A percentile compares a stretch with the other conserved stretches of the same genome.
Conservation (phyloP, 1,140 invertebrate genomes). For the Oscheius sp. region DNA sequence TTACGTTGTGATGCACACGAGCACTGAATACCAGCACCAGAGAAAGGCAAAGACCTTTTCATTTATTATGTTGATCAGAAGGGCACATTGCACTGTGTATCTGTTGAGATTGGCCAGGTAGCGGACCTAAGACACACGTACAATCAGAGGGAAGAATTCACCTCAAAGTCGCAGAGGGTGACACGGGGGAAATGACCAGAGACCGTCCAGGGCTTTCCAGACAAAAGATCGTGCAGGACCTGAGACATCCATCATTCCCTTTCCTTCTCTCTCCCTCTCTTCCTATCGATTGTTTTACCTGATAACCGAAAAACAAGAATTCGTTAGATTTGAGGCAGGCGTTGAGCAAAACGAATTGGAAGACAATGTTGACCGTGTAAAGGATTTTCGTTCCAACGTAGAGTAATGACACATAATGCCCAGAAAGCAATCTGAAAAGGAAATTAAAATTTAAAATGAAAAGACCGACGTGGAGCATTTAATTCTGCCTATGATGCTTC, state of each 20-base stretch:
- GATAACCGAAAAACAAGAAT: conserved; percentile 81
- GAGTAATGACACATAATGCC: conserved; percentile 65
- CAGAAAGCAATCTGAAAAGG: conserved; percentile 60
- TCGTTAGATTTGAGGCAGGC: conserved; percentile 87
- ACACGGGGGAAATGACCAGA: conserved; percentile 63
- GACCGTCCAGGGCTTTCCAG: conserved; percentile 62
- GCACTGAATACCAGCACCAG: conserved; percentile 58
- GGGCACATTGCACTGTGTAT: conserved; percentile 60
- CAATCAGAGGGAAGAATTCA: conserved; percentile 55
- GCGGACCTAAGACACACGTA: conserved; percentile 58
- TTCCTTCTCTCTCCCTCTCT: not conserved
- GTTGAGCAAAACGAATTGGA: conserved; percentile 96
- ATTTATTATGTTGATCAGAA: conserved; percentile 61
- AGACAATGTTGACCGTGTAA: conserved; percentile 79
- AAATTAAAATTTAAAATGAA: not conserved
- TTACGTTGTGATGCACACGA: conserved; percentile 56
- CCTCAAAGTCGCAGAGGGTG: conserved; percentile 65
- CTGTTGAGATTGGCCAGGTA: conserved; percentile 62
- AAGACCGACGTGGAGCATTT: conserved; percentile 7
- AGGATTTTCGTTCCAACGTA: conserved; percentile 63
- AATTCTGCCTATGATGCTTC: not conserved
- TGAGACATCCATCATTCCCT: conserved; percentile 32
- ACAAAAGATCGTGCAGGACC: conserved; percentile 62
- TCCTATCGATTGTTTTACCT: conserved; percentile 67
- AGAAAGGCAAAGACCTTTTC: conserved; percentile 61